Evolutionary conservation across 2,797 vertebrate genomes (phyloP).

Genomic region (Leptoclinus maculatus): DNA sequence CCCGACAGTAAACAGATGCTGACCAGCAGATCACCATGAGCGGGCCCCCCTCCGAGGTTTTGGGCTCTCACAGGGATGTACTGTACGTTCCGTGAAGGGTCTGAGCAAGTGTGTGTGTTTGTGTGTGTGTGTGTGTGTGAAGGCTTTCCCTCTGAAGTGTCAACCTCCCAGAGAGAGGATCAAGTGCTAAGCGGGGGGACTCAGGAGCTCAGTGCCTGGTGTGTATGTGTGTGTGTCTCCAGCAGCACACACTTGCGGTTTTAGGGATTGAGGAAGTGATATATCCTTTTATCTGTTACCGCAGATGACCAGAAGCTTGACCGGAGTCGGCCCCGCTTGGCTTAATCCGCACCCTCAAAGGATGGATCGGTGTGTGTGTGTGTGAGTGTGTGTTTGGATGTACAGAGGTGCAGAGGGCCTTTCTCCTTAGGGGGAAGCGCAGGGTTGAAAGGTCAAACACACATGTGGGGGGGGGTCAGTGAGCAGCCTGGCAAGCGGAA

Average conservation of each 20-base stretch:
- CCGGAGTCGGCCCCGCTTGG: constrained; percentile 43
- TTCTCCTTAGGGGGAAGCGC: constrained; percentile 78
- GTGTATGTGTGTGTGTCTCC: constrained; percentile 31
- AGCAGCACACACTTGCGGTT: constrained; percentile 49
- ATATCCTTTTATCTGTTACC: constrained; percentile 75
- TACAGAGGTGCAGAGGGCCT: constrained; percentile 50
- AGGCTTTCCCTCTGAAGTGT: constrained; percentile 76
- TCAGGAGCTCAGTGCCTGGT: constrained; percentile 65
- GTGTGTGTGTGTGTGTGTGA: constrained; percentile 36
- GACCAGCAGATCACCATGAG: constrained; percentile 73
- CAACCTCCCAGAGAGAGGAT: constrained; percentile 78
- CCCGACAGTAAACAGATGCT: constrained; percentile 69
- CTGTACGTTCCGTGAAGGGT: neutral
- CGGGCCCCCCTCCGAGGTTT: constrained; percentile 46
- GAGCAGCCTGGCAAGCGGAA: constrained; percentile 84
- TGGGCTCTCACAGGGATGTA: constrained; percentile 24
- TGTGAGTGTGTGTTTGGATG: constrained; percentile 34
- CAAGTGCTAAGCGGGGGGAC: constrained; percentile 77
- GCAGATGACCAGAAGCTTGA: constrained; percentile 65
- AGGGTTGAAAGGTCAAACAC: constrained; percentile 89
- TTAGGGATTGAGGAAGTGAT: constrained; percentile 73
- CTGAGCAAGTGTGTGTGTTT: constrained; percentile 13
- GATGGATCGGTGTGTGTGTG: constrained; percentile 57
- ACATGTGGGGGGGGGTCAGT: constrained; percentile 81
- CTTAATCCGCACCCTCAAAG: constrained; percentile 61